A percentile compares a stretch with the other conserved stretches of the same genome.
Conservation (phyloP, 2,888 invertebrate species). For the Phorcus lineatus region DNA sequence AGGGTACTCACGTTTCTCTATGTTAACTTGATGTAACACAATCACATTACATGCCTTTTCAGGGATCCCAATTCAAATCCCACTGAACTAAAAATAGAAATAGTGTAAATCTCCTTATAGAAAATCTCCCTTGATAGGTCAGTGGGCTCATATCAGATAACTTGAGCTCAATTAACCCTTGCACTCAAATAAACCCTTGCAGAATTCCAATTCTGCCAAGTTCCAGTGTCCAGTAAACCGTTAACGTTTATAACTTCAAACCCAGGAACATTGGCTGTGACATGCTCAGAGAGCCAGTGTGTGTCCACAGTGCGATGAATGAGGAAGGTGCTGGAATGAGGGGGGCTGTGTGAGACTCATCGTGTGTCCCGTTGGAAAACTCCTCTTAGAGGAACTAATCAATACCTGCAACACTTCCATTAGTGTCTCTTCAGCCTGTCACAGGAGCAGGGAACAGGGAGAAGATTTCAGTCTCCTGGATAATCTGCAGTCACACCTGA, state of each 20-base stretch:
- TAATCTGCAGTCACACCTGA: too few species aligned
- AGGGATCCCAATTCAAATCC: slow-evolving; percentile 7
- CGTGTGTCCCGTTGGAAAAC: slow-evolving; percentile 6
- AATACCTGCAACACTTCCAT: slow-evolving; percentile 5
- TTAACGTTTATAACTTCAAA: too few species aligned
- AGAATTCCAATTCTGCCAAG: not conserved
- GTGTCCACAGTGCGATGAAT: not conserved
- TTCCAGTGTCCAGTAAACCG: too few species aligned
- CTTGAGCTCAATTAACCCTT: not conserved
- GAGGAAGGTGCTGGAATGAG: not conserved
- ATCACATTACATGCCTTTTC: not conserved
- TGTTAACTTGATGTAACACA: not conserved
- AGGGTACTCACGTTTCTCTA: not conserved
- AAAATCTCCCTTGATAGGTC: not conserved
- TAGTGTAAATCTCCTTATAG: slow-evolving; percentile 4
- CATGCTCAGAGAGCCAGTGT: too few species aligned
- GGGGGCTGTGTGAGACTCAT: not conserved
- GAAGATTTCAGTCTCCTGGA: too few species aligned
- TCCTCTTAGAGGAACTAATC: slow-evolving; percentile 1
- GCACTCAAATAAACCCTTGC: not conserved
- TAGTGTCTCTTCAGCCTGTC: not conserved
- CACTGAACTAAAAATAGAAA: slow-evolving; percentile 16
- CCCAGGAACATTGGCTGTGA: too few species aligned
- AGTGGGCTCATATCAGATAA: not conserved
- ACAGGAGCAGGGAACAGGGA: too few species aligned